Evolutionary conservation across 92 coral and sea anemone species (phyloP).

Genomic region (Porites rus): DNA sequence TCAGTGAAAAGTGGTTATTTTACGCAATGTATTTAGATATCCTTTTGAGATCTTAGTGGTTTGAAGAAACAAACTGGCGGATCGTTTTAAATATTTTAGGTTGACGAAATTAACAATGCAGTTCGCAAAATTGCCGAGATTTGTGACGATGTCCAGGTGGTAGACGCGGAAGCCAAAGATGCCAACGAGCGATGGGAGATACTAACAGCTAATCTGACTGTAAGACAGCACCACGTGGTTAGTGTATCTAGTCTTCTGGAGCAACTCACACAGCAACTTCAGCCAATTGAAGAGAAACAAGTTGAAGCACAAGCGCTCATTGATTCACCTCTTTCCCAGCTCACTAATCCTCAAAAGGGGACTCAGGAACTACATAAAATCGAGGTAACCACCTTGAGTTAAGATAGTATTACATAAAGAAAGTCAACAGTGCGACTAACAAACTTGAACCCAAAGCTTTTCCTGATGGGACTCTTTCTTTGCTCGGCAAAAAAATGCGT

Average conservation of each 20-base stretch:
- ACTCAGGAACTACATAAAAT: slow-evolving; percentile 75
- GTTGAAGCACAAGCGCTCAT: slow-evolving; percentile 81
- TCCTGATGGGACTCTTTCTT: too few relatives aligned
- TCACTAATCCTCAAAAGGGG: slow-evolving; percentile 75
- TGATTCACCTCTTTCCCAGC: slow-evolving; percentile 77
- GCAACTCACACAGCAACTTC: slow-evolving; percentile 74
- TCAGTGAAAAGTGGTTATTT: too few relatives aligned
- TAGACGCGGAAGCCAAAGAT: slow-evolving; percentile 94
- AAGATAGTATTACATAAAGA: too few relatives aligned
- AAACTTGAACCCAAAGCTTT: too few relatives aligned
- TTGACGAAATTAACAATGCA: slow-evolving; percentile 68
- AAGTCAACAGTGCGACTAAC: too few relatives aligned
- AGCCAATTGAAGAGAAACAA: slow-evolving; percentile 83
- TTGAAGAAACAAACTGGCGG: neutral
- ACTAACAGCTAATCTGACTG: slow-evolving; percentile 72
- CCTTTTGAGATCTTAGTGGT: neutral
- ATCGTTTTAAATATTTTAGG: slow-evolving; percentile 2
- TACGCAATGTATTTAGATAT: too few relatives aligned
- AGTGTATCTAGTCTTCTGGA: slow-evolving; percentile 69
- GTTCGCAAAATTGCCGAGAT: slow-evolving; percentile 69
- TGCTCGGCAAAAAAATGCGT: too few relatives aligned
- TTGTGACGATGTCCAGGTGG: slow-evolving; percentile 90
- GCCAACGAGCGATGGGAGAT: slow-evolving; percentile 91
- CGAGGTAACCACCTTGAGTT: slow-evolving; percentile 57
- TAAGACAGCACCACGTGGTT: slow-evolving; percentile 74